Evolutionary conservation across 64 coral and sea anemone genomes (phyloP), one percentile per base, ranked within the genome.

Genomic region (Hydrozoanthus tunicans): DNA sequence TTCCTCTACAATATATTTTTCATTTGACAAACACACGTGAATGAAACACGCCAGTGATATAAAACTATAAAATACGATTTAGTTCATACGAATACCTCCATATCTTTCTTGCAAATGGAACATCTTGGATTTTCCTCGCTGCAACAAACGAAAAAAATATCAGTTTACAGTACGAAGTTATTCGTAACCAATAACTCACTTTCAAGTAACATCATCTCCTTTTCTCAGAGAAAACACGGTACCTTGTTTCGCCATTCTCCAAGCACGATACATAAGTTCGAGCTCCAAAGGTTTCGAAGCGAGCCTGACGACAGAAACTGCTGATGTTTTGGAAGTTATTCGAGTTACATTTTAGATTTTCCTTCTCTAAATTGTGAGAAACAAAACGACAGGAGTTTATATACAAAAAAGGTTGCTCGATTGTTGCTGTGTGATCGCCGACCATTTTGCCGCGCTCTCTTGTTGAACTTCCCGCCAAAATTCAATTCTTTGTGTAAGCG

Each of bases 401-500:
- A 26, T 12, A 7, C 32, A 57, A 17, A 73, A 13, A 75, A 88
- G 5, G 27, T 32, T 13, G 54, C 82, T 5, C 11, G 25, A 9
- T 74, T 73, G 55, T 74, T 17, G 68, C 56, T 9, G 11, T 59
- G 26, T 59, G 55, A 7, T 74, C 84, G 69, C 55, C 84, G 7
- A 73, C 84, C 69, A 88, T 88, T 43, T 88, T 88, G 67, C 58
- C 10, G n/a, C 3, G 3, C 24, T 72, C 58, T 56, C 23, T 80
- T 32, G 15, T 20, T 73, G 54, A 51, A 20, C 67, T 88, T 88
- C 84, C 69, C 84, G 84, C 84, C 69, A 73, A 88, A 74, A 76
- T 76, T 70, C 54, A 75, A 73, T 13, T 56, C 64, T 14, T 32
- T 17, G 54, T 55, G 83, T 53, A 70, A 73, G 72, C 5, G 55